phyloP scores from a whole-genome alignment of 2,113 vertebrate genomes.

The Hymenochirus boettgeri region DNA sequence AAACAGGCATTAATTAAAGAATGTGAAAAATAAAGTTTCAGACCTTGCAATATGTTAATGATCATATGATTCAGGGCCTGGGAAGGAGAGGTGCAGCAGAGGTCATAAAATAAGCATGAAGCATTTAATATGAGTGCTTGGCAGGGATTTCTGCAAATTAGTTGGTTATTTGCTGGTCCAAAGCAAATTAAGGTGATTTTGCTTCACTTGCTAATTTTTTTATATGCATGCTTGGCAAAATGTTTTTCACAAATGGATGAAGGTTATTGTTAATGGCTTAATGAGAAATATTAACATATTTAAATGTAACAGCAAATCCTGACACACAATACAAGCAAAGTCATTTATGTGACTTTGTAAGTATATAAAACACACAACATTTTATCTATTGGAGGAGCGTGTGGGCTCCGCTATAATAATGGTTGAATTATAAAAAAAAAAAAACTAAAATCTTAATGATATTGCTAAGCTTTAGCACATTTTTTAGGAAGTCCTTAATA shows the following conservation, averaged over 20 bases:
- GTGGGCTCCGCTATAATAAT: too few species aligned
- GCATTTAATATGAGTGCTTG: conserved; percentile 90
- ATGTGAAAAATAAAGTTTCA: conserved; percentile 92
- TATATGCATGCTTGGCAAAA: conserved; percentile 92
- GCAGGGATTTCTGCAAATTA: conserved; percentile 89
- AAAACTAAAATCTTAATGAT: too few species aligned
- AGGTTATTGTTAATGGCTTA: conserved; percentile 80
- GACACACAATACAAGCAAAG: conserved; percentile 55
- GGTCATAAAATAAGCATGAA: conserved; percentile 94
- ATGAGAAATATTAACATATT: conserved; percentile 90
- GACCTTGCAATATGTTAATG: conserved; percentile 99
- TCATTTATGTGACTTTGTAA: conserved; percentile 46
- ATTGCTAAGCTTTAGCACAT: too few species aligned
- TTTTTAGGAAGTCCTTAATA: too few species aligned
- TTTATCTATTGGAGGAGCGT: too few species aligned
- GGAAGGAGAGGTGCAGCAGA: conserved; percentile 83
- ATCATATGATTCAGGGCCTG: conserved; percentile 92
- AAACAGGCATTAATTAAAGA: conserved; percentile 99
- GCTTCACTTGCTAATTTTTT: conserved; percentile 94
- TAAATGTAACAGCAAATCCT: conserved; percentile 69
- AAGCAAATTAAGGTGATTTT: conserved; percentile 96
- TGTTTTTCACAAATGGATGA: conserved; percentile 86
- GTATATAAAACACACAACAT: conserved; percentile 21
- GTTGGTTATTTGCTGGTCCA: conserved; percentile 88
- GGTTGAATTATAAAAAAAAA: too few species aligned